Evolutionary conservation across 2,113 vertebrate species (phyloP), one percentile per base, ranked within the genome.

Genomic region (Pionites leucogaster): DNA sequence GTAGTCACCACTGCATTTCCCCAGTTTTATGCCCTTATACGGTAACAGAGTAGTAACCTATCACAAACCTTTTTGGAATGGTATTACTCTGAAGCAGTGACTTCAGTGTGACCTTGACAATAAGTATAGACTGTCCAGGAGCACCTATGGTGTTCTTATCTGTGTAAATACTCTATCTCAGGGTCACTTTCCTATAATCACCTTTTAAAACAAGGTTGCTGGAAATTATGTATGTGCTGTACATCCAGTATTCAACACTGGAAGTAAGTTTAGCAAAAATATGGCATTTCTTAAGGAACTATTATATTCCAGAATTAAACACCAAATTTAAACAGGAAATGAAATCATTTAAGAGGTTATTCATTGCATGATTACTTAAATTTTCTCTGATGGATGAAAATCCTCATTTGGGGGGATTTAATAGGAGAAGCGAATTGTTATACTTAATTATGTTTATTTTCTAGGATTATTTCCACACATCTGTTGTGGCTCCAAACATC

Each of bases 1-100:
- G 25, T 41, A 55, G 35, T 42, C 35, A 46, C 19, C 12, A 8
- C 17, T 60, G 31, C 8, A 8, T 27, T 92, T 82, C 31, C 41
- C 2, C 17, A 18, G 16, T 44, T 89, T 65, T 53, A 19, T 50
- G 16, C 5, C 23, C 3, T 46, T 44, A 14, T 5, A 19, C 4
- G 24, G 19, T 35, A 62, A 29, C 7, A 35, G 0, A 0, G 8
- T 33, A 16, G 13, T 71, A 93, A 52, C 13, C 11, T 10, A 10
- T 11, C 44, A 31, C 14, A 77, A 41, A 86, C 47, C 6, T 42
- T 5, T 2, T 8, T 8, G 8, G 27, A 67, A 69, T 27, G 11
- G 9, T 35, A 13, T 19, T 59, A 24, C 46, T 59, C 27, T 28
- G 29, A 65, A 46, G 11, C 4, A 69, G 7, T 13, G 28, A 31